phyloP scores from a whole-genome alignment of 2,113 vertebrate species.

The Salvator merianae region DNA sequence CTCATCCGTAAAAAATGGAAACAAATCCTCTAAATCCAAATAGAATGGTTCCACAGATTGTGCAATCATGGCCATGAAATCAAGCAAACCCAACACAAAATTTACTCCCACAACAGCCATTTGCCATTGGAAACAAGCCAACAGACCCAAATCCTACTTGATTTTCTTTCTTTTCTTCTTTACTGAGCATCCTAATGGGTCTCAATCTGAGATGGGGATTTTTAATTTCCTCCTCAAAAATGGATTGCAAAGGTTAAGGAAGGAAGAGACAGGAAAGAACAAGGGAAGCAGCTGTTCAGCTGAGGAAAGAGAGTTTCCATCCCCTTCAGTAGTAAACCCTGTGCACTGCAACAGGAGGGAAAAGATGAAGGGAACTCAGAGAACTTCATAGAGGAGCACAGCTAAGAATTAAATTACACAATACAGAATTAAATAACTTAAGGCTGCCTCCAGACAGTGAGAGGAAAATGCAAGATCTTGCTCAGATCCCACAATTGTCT shows the following conservation, averaged over 20 bases:
- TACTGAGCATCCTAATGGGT: fast-evolving
- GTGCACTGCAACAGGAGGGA: background rate
- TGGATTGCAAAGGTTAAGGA: background rate
- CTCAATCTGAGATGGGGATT: fast-evolving
- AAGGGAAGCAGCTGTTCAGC: background rate
- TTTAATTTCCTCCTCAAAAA: background rate
- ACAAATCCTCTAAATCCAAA: background rate
- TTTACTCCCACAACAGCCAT: background rate
- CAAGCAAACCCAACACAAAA: background rate
- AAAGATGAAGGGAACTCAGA: background rate
- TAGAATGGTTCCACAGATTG: background rate
- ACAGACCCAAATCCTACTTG: fast-evolving
- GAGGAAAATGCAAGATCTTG: too few relatives aligned
- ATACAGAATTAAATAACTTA: too few relatives aligned
- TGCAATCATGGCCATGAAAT: background rate
- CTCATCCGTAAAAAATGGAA: background rate
- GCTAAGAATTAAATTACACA: too few relatives aligned
- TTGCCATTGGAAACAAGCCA: background rate
- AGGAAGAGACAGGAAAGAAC: too few relatives aligned
- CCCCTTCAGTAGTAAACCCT: background rate
- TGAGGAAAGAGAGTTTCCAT: background rate
- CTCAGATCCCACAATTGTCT: too few relatives aligned
- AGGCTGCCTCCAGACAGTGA: too few relatives aligned
- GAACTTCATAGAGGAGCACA: too few relatives aligned
- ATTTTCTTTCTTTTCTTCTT: background rate